Evolutionary conservation across 2,113 vertebrate species (phyloP).

Genomic region (Dasyurus viverrinus): DNA sequence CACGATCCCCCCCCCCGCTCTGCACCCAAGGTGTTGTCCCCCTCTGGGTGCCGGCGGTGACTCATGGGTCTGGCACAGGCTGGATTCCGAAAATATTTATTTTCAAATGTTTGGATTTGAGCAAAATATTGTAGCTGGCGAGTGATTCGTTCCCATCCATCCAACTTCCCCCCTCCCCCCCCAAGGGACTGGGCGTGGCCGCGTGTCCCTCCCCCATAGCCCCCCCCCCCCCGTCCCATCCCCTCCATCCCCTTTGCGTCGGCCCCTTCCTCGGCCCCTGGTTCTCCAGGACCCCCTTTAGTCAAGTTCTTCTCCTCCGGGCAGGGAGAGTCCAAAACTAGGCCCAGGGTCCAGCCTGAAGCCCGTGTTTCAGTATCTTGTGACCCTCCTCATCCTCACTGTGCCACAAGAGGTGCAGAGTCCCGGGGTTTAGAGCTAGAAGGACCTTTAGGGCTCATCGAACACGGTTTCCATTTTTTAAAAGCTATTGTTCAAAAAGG

Average conservation of each 20-base stretch:
- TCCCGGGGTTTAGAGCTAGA: neutral
- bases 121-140: conserved; percentile 63
- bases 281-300: neutral
- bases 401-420: neutral
- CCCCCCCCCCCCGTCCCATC: neutral
- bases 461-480: neutral
- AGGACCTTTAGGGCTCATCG: neutral
- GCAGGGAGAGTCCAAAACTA: neutral
- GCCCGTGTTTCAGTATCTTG: no score
- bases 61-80: conserved; percentile 25
- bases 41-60: neutral
- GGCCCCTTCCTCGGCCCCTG: conserved; percentile 31
- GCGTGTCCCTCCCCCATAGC: neutral
- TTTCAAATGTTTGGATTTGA: conserved; percentile 41
- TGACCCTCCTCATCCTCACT: neutral
- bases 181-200: neutral
- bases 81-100: conserved; percentile 59
- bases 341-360: neutral
- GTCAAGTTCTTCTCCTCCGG: neutral
- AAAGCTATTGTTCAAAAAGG: no score
- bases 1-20: neutral
- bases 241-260: conserved; percentile 25
- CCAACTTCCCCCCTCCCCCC: neutral
- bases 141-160: neutral
- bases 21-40: neutral